phyloP scores from a whole-genome alignment of 1,140 invertebrate species.

The Ladona fulva region DNA sequence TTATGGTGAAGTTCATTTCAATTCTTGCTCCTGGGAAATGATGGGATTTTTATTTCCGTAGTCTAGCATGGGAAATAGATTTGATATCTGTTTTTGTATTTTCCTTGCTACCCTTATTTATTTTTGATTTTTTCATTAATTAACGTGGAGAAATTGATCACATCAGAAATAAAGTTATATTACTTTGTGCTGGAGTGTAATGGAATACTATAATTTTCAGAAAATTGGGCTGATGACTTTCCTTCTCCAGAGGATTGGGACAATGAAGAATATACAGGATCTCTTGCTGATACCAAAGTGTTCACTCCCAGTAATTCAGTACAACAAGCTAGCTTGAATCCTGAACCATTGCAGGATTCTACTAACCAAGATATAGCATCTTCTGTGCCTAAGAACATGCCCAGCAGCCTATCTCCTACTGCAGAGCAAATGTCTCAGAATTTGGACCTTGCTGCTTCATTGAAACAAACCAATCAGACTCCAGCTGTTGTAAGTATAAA shows the following conservation, averaged over 20 bases:
- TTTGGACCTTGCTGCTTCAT: conserved; percentile 14
- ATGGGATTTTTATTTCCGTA: too few species aligned
- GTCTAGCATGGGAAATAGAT: too few species aligned
- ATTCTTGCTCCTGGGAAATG: too few species aligned
- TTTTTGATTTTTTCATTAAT: too few species aligned
- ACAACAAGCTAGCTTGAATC: conserved; percentile 24
- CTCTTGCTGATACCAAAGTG: conserved; percentile 88
- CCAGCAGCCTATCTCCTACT: conserved; percentile 19
- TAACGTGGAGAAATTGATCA: neutral
- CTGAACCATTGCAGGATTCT: conserved; percentile 26
- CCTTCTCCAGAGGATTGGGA: conserved; percentile 78
- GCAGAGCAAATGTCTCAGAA: conserved; percentile 21
- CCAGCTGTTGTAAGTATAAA: neutral
- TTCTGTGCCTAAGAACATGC: conserved; percentile 23
- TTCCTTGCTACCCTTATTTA: too few species aligned
- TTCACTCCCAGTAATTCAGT: conserved; percentile 63
- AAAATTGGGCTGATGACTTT: conserved; percentile 38
- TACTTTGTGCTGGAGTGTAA: conserved; percentile 1
- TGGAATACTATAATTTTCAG: conserved; percentile 10
- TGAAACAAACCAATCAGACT: conserved; percentile 5
- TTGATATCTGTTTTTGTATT: too few species aligned
- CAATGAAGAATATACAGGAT: conserved; percentile 89
- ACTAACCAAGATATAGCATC: conserved; percentile 19
- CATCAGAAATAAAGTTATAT: neutral
- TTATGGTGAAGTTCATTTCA: too few species aligned